phyloP scores from a whole-genome alignment of 2,113 vertebrate genomes.

The Orycteropus afer region DNA sequence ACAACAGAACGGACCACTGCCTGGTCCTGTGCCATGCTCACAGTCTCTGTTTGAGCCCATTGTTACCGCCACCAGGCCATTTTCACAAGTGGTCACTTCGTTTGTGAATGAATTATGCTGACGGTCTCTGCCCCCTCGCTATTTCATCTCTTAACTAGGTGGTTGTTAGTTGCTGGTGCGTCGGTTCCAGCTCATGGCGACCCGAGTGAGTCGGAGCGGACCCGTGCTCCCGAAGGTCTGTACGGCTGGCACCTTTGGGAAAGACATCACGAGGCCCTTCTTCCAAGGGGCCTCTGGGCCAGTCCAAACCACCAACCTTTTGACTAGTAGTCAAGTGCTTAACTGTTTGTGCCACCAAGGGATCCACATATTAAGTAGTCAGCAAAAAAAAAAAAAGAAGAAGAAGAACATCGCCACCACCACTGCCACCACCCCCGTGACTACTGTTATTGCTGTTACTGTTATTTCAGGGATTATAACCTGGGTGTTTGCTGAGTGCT shows the following conservation, averaged over 20 bases:
- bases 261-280: neutral
- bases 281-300: neutral
- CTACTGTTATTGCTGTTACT: too few species aligned
- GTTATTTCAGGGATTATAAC: too few species aligned
- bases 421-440: neutral
- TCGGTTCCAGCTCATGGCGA: neutral
- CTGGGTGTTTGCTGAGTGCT: neutral
- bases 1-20: too few species aligned
- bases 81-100: accelerated
- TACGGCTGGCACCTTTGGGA: neutral
- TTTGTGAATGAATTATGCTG: neutral
- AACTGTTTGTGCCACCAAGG: neutral
- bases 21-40: too few species aligned
- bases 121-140: neutral
- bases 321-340: neutral
- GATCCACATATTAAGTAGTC: neutral
- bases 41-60: too few species aligned
- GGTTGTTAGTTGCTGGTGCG: neutral
- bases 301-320: neutral
- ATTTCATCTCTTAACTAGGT: neutral
- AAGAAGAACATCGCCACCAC: too few species aligned
- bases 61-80: too few species aligned
- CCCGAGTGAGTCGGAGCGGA: neutral
- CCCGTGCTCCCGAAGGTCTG: neutral
- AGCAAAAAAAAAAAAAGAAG: neutral